Conservation (phyloP, 2,113 vertebrate species). For the Istiophorus platypterus region DNA sequence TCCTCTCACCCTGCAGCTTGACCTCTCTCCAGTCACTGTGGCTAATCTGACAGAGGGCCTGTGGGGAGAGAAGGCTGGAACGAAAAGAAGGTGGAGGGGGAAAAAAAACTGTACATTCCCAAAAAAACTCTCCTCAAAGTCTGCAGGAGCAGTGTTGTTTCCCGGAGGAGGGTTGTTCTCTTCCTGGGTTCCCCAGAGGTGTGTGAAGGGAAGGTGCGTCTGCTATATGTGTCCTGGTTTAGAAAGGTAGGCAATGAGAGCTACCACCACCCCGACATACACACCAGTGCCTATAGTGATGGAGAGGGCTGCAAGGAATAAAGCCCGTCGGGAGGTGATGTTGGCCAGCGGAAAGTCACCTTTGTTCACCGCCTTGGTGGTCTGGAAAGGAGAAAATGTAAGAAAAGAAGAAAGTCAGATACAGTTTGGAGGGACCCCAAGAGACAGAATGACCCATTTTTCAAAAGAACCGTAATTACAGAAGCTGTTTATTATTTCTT, state of each 20-base stretch:
- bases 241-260: conserved; percentile 95
- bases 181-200: conserved; percentile 50
- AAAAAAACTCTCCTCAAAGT: conserved; percentile 61
- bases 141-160: conserved; percentile 46
- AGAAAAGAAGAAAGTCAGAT: conserved; percentile 43
- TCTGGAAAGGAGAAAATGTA: conserved; percentile 81
- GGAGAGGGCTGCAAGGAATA: conserved; percentile 95
- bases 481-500: conserved; percentile 47
- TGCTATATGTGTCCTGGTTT: conserved; percentile 93
- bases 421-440: conserved; percentile 9
- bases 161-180: conserved; percentile 55
- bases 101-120: conserved; percentile 51
- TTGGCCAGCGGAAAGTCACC: conserved; percentile 96
- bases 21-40: conserved; percentile 64
- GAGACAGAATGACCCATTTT: conserved; percentile 50
- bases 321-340: conserved; percentile 92
- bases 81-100: conserved; percentile 36
- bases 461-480: conserved; percentile 48
- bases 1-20: conserved; percentile 58
- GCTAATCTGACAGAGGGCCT: conserved; percentile 70
- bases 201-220: conserved; percentile 19
- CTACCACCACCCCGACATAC: conserved; percentile 95
- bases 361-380: conserved; percentile 97
- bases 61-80: conserved; percentile 58
- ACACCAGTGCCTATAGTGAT: conserved; percentile 96